These are phyloP conservation scores for Cranoglanis bouderius DNA, from an alignment of 2,113 vertebrate species.

Conservation along the genomic window DNA sequence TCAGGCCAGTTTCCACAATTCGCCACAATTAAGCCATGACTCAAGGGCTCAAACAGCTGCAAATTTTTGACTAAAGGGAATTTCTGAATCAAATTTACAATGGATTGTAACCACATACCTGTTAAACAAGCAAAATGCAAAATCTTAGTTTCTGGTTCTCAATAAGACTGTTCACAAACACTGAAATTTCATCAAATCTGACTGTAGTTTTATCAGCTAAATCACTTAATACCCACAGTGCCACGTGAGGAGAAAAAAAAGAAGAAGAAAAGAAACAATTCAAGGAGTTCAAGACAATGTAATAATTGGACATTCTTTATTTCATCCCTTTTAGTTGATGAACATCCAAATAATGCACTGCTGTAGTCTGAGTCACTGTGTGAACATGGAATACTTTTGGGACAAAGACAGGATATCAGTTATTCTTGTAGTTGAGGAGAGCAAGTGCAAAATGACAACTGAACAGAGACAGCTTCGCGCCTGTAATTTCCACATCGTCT, in stretches of 20 bases:
- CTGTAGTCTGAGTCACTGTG: not conserved
- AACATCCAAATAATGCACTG: conserved; percentile 12
- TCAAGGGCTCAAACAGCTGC: not conserved
- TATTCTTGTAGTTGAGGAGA: conserved; percentile 11
- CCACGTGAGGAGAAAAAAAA: too few relatives aligned
- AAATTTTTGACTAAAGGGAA: not conserved
- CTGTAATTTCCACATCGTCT: conserved; percentile 28
- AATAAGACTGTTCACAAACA: not conserved
- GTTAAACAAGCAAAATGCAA: not conserved
- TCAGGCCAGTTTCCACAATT: too few relatives aligned
- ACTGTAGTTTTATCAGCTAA: too few relatives aligned
- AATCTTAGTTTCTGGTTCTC: not conserved
- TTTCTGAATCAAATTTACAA: not conserved
- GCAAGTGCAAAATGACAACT: conserved; percentile 23
- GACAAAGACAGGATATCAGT: not conserved
- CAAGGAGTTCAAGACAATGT: not conserved
- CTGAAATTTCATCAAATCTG: too few relatives aligned
- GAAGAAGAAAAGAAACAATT: not conserved
- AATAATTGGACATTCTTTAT: conserved; percentile 24
- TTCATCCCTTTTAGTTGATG: conserved; percentile 25
- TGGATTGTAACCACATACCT: not conserved
- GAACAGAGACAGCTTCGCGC: not conserved
- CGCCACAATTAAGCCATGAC: not conserved
- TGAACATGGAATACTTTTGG: not conserved
- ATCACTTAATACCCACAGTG: not conserved